Evolutionary conservation across 2,113 vertebrate species (phyloP), one percentile per base, ranked within the genome.

Genomic region (Phrynocephalus versicolor): DNA sequence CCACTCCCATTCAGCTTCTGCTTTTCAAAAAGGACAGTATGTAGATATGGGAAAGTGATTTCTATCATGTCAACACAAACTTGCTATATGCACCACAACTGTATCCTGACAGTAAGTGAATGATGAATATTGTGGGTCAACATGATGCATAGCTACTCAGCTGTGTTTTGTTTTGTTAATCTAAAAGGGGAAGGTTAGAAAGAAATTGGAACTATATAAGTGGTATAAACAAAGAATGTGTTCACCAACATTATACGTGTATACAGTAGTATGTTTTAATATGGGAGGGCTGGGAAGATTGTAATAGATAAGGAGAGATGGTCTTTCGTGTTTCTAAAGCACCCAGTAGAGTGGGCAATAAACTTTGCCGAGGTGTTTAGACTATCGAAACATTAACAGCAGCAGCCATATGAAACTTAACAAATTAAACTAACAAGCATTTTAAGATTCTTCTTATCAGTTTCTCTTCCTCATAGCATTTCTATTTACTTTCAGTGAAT

Each of bases 191-290:
- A 1, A 64, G 60, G n/a, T 18, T 18, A 2, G 78, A 39, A 39
- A 2, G 19, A n/a, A n/a, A n/a, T n/a, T n/a, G n/a, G n/a, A 51
- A 67, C 5, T 14, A 64, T 27, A 18, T 78, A 55, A 25, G 45
- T 18, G 19, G 27, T 39, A 25, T 41, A 69, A 33, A 67, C 4
- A 19, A 51, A 72, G 8, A 51, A 60, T 87, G 89, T 84, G 83
- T 91, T 91, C 90, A 91, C 62, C 82, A 89, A 90, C 90, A 92
- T 16, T 60, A 18, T 74, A n/a, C 6, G 27, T 5, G 45, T 33
- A 64, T 18, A 33, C 6, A 65, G 2, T 21, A 62, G 74, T 45
- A 18, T 41, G 64, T 4, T 82, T 74, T 14, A 65, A 51, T 35
- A 84, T 64, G 37, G 27, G 58, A 75, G 37, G 51, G 2, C 21